Base-by-base conservation (phyloP, 2,888 invertebrate genomes). In the Leucophora obtusa region DNA sequence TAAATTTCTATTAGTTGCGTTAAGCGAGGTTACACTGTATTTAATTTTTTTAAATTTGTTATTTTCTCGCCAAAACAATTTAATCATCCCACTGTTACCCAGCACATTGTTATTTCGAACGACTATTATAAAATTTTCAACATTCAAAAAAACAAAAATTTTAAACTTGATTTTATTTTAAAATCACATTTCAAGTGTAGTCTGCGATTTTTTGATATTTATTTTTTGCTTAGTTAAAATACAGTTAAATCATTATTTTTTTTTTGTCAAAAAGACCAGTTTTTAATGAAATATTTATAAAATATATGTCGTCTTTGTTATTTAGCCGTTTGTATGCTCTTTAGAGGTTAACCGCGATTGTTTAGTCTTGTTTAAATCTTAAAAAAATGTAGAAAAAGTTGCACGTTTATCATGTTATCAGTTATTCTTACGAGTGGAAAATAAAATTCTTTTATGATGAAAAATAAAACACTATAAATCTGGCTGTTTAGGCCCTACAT, bases 341-440 rank as follows among this genome's bases (percentile, higher is more conserved):
- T 62, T 58, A 24, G 14, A 65, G 17, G 43, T 68, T 60, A 54
- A 51, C 58, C 43, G 33, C 15, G 18, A 53, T 76, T 35, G n/a
- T 58, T 63, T 63, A 76, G 63, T 76, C 63, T 76, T 24, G 63
- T 54, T 68, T 70, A 2, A 58, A 63, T 70, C 51, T 76, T 69
- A 35, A 3, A 62, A n/a, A 38, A 0, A 47, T 50, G 62, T 62
- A 28, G 10, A 11, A 18, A 18, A 35, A 9, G 58, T 63, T 70
- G 65, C 70, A 63, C 70, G 38, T 63, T 58, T 47, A 69, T 50
- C 62, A 51, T 63, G 69, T 76, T 70, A 76, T 76, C 76, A 56
- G 43, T 47, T n/a, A 14, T 47, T n/a, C 7, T 47, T 6, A 47
- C n/a, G n/a, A 43, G 43, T 24, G 5, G 5, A 24, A 24, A 24